A percentile compares a stretch with the other conserved stretches of the same genome.
Conservation (phyloP, 2,888 invertebrate species). For the Conops quadrifasciatus region DNA sequence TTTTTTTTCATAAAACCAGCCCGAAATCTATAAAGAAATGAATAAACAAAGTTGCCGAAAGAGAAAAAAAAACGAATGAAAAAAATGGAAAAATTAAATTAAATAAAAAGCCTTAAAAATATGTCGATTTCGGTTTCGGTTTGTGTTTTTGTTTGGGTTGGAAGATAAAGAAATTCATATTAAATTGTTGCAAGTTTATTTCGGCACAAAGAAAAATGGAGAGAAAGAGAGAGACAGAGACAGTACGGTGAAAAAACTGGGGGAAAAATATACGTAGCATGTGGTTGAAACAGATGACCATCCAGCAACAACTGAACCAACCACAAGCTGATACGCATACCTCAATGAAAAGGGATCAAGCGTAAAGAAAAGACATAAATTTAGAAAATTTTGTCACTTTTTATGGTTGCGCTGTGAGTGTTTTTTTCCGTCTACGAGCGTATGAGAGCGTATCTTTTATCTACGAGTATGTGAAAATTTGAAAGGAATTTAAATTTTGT, state of each 20-base stretch:
- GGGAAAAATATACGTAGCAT: background rate
- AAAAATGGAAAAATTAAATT: slow-evolving; percentile 23
- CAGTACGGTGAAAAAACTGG: no score
- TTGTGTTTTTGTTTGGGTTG: no score
- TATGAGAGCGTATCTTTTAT: slow-evolving; percentile 15
- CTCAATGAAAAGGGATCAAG: no score
- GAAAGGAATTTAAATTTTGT: no score
- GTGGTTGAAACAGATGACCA: background rate
- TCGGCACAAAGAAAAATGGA: no score
- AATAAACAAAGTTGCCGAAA: background rate
- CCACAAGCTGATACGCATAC: background rate
- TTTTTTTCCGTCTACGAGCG: background rate
- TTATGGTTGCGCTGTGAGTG: slow-evolving; percentile 7
- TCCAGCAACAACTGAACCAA: background rate
- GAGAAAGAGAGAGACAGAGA: background rate
- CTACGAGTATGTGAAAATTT: slow-evolving; percentile 40
- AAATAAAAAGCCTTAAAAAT: slow-evolving; percentile 48
- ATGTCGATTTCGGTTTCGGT: slow-evolving; percentile 37
- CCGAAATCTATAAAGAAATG: slow-evolving; percentile 35
- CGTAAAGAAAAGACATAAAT: slow-evolving; percentile 42
- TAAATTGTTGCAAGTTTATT: no score
- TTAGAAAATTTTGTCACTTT: slow-evolving; percentile 41
- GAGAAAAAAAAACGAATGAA: background rate
- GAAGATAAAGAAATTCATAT: no score
- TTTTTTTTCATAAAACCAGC: slow-evolving; percentile 33